Evolutionary conservation across 2,888 invertebrate species (phyloP).

Genomic region (Linnaemya tessellans): DNA sequence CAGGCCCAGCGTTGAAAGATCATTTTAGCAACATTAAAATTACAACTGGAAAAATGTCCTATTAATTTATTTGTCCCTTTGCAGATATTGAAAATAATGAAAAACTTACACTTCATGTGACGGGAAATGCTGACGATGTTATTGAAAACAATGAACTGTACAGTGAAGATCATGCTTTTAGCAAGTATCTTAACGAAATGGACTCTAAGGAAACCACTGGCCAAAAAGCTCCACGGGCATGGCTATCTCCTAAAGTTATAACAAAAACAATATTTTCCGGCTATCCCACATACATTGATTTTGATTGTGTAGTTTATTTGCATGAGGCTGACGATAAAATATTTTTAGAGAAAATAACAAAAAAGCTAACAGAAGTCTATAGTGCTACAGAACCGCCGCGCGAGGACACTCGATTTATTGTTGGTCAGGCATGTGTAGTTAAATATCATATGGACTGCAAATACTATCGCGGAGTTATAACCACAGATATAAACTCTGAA

Average conservation of each 20-base stretch:
- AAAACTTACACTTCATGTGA: constrained; percentile 13
- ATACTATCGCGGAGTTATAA: constrained; percentile 90
- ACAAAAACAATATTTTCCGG: constrained; percentile 85
- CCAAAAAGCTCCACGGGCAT: constrained; percentile 82
- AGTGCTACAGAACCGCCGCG: constrained; percentile 79
- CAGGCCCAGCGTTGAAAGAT: neutral
- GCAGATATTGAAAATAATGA: constrained; percentile 56
- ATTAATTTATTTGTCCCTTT: neutral
- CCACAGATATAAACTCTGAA: constrained; percentile 84
- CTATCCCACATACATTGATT: constrained; percentile 86
- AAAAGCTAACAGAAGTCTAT: constrained; percentile 81
- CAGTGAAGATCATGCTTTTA: constrained; percentile 55
- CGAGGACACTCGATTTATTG: constrained; percentile 30
- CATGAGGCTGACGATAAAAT: constrained; percentile 77
- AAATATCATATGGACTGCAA: constrained; percentile 86
- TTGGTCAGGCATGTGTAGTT: constrained; percentile 84
- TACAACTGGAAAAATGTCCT: neutral
- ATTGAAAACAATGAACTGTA: constrained; percentile 49
- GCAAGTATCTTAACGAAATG: constrained; percentile 31
- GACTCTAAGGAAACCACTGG: constrained; percentile 43
- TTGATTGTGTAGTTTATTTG: constrained; percentile 84
- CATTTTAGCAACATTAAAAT: neutral
- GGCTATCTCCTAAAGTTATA: constrained; percentile 86
- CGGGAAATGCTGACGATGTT: constrained; percentile 15
- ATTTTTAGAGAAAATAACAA: constrained; percentile 84